Conservation (phyloP, 2,797 vertebrate genomes). For the Gymnodraco acuticeps region DNA sequence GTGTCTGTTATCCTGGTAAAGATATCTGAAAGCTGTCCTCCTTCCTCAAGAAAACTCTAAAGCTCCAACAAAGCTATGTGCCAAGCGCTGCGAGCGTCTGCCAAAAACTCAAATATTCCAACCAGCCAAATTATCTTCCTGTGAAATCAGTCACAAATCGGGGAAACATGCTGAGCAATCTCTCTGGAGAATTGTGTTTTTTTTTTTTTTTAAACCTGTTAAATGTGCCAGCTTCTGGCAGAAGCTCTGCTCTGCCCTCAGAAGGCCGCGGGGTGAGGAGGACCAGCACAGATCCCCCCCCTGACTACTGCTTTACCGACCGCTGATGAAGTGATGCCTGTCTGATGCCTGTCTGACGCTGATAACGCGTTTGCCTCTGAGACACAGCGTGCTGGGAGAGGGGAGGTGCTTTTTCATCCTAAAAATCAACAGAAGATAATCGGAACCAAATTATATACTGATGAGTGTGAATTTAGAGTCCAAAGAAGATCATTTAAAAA, state of each 20-base stretch:
- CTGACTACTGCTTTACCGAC: slow-evolving; percentile 61
- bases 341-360: slow-evolving; percentile 64
- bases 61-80: slow-evolving; percentile 36
- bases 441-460: background rate
- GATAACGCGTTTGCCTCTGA: slow-evolving; percentile 50
- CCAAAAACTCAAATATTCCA: slow-evolving; percentile 47
- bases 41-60: slow-evolving; percentile 35
- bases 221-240: slow-evolving; percentile 45
- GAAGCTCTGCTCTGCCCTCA: slow-evolving; percentile 20
- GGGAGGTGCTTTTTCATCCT: slow-evolving; percentile 11
- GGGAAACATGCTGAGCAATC: slow-evolving; percentile 58
- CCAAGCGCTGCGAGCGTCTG: slow-evolving; percentile 44
- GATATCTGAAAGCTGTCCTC: slow-evolving; percentile 20
- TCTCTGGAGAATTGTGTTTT: slow-evolving; percentile 40
- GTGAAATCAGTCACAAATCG: slow-evolving; percentile 52
- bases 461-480: background rate
- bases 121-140: slow-evolving; percentile 46
- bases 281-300: slow-evolving; percentile 38
- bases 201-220: slow-evolving; percentile 23
- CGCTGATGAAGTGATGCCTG: slow-evolving; percentile 54
- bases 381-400: background rate
- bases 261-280: slow-evolving; percentile 23
- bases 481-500: background rate
- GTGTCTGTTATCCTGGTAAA: background rate
- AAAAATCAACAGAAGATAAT: slow-evolving; percentile 2